Evolutionary conservation across 2,797 vertebrate genomes (phyloP), one percentile per base, ranked within the genome.

Genomic region (Borostomias antarcticus): DNA sequence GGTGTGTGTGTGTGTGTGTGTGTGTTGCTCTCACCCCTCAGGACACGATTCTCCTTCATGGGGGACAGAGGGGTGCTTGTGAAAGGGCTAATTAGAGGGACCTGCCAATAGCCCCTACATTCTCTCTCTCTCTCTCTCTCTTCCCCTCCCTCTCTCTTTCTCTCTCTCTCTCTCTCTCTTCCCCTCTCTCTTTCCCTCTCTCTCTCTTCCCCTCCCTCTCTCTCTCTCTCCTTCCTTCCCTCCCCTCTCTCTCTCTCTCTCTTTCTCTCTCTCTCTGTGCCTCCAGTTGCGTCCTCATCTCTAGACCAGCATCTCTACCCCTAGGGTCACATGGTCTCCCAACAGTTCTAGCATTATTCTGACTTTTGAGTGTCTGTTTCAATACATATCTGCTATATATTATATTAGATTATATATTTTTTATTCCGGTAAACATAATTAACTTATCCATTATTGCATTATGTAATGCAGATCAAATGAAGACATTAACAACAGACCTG

Each of bases 21-120:
- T 28, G 13, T 1, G 51, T 66, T 37, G 23, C 32, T 58, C 19
- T 58, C 3, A 25, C 13, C 64, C 9, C 37, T 15, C 40, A 58
- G 43, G 58, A 50, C 64, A 58, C 43, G 26, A 28, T 23, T 21
- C n/a, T 13, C 54, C 32, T 30, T 59, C 43, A 28, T 35, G 47
- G 30, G 21, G 54, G n/a, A 66, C 64, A 58, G 56, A 58, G 23
- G 45, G 45, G 30, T 28, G 32, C 30, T 59, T 66, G 64, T 66
- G 32, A 37, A 30, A 28, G 30, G 21, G 45, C 28, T 13, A 58
- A n/a, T n/a, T n/a, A n/a, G n/a, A n/a, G n/a, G n/a, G n/a, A n/a
- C n/a, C n/a, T n/a, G n/a, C n/a, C n/a, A n/a, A n/a, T n/a, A n/a
- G n/a, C n/a, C n/a, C n/a, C n/a, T n/a, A n/a, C n/a, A 5, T 15